A percentile compares a stretch with the other conserved stretches of the same genome.
Evolutionary conservation across 2,113 vertebrate genomes (phyloP).

Genomic region (Peromyscus leucopus): DNA sequence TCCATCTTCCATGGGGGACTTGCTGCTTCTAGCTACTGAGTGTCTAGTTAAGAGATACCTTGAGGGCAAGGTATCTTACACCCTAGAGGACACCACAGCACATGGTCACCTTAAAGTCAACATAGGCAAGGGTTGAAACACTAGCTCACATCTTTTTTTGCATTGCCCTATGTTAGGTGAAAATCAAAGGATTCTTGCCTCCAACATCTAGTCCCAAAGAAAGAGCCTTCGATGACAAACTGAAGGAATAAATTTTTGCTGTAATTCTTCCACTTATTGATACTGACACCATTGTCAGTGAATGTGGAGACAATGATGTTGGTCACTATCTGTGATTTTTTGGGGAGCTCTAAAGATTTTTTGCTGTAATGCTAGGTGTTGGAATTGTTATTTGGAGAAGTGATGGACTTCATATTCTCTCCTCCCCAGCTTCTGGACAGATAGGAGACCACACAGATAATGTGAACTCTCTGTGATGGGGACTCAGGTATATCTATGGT

Average conservation of each 20-base stretch:
- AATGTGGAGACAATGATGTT: background rate
- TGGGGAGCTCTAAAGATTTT: background rate
- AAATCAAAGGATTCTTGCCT: background rate
- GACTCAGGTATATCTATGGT: too few relatives aligned
- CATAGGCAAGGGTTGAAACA: background rate
- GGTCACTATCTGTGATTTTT: background rate
- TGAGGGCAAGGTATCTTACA: rapidly evolving
- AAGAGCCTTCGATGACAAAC: background rate
- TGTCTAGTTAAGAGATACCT: background rate
- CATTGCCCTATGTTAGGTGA: background rate
- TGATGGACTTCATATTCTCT: background rate
- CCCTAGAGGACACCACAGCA: rapidly evolving
- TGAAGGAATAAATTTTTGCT: background rate
- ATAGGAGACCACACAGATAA: background rate
- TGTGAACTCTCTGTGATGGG: rapidly evolving
- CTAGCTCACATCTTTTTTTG: background rate
- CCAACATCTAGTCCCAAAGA: background rate
- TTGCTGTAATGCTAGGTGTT: background rate
- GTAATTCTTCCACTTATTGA: background rate
- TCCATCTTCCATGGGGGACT: background rate
- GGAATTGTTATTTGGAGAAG: background rate
- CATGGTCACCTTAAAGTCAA: background rate
- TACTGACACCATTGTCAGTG: background rate
- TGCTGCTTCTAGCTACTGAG: background rate
- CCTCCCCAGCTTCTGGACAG: background rate